Evolutionary conservation across 2,888 invertebrate genomes (phyloP).

Genomic region (Empis livida): DNA sequence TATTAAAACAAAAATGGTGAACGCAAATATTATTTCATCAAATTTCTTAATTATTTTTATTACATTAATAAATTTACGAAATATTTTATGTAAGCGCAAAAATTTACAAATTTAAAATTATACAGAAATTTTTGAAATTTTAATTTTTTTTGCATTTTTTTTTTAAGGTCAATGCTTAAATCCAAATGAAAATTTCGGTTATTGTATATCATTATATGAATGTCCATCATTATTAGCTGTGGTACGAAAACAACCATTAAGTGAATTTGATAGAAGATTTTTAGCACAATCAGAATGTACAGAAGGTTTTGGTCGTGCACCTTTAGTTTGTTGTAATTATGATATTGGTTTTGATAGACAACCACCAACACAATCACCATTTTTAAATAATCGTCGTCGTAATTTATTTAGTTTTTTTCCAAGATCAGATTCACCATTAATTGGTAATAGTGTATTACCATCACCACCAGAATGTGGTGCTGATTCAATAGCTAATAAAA

Average conservation of each 20-base stretch:
- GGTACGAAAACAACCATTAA: slow-evolving; percentile 16
- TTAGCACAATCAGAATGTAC: slow-evolving; percentile 23
- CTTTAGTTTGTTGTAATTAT: slow-evolving; percentile 28
- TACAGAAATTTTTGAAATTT: no score
- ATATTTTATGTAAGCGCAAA: no score
- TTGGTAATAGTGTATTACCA: slow-evolving; percentile 12
- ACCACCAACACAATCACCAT: slow-evolving; percentile 12
- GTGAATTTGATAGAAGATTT: slow-evolving; percentile 20
- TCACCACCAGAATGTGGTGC: slow-evolving; percentile 28
- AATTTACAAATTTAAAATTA: no score
- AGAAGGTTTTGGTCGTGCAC: slow-evolving; percentile 18
- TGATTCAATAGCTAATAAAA: slow-evolving; percentile 38
- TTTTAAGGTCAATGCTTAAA: slow-evolving; percentile 39
- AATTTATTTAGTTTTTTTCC: slow-evolving; percentile 14
- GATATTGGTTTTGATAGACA: slow-evolving; percentile 21
- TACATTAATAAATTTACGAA: no score
- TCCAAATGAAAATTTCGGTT: slow-evolving; percentile 26
- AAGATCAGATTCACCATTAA: background rate
- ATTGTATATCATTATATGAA: slow-evolving; percentile 26
- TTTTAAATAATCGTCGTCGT: slow-evolving; percentile 7
- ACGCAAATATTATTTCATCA: no score
- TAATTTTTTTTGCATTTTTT: background rate
- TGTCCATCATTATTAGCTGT: slow-evolving; percentile 24
- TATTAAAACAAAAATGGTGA: no score
- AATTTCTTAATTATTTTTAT: no score